Evolutionary conservation across 2,113 vertebrate genomes (phyloP).

Genomic region (Blennius ocellaris): DNA sequence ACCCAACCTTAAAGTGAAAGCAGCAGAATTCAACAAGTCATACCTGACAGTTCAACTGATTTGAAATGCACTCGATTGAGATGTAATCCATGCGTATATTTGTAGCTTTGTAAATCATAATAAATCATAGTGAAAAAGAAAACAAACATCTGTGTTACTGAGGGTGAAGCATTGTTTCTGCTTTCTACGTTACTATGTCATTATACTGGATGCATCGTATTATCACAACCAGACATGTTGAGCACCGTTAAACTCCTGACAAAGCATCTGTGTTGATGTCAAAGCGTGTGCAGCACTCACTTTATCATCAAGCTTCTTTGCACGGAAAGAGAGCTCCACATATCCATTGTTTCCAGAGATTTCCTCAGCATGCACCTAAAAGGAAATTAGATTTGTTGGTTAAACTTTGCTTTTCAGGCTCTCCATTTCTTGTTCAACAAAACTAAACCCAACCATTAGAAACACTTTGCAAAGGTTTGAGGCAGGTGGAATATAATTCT

Average conservation of each 20-base stretch:
- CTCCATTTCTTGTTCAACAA: too few relatives aligned
- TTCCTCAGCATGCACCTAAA: constrained; percentile 92
- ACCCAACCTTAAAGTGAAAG: constrained; percentile 24
- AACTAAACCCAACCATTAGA: too few relatives aligned
- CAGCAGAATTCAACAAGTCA: neutral
- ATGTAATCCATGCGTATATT: neutral
- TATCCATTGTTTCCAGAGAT: constrained; percentile 96
- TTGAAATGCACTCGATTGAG: neutral
- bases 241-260: constrained; percentile 16
- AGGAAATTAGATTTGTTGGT: constrained; percentile 22
- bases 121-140: too few relatives aligned
- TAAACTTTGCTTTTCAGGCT: too few relatives aligned
- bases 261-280: constrained; percentile 18
- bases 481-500: too few relatives aligned
- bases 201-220: too few relatives aligned
- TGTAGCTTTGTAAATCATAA: too few relatives aligned
- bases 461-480: too few relatives aligned
- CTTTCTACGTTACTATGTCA: too few relatives aligned
- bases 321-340: constrained; percentile 91
- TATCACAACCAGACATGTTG: neutral
- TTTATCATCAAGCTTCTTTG: constrained; percentile 95
- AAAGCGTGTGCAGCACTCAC: constrained; percentile 72
- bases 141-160: too few relatives aligned
- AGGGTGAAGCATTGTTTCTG: too few relatives aligned
- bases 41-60: neutral